Conservation (phyloP, 2,113 vertebrate species). For the Zosterops pallidus region DNA sequence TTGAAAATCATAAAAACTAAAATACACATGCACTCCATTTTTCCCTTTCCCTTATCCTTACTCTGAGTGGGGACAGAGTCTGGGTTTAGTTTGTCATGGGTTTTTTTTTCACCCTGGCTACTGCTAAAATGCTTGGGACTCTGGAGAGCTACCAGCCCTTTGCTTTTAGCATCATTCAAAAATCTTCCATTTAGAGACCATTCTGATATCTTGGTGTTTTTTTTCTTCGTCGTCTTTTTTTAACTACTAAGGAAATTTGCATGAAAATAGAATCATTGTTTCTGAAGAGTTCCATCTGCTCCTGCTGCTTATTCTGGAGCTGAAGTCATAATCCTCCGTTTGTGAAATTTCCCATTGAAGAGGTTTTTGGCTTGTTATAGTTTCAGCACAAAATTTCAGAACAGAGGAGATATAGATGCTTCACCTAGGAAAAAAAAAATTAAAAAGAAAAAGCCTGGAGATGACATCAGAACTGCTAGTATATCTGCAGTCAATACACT, state of each 20-base stretch:
- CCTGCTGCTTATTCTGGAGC: conserved; percentile 66
- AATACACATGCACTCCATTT: neutral
- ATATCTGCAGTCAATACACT: neutral
- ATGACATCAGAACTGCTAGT: neutral
- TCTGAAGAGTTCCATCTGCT: conserved; percentile 73
- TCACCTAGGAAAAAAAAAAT: neutral
- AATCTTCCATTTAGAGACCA: conserved; percentile 45
- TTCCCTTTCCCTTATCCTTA: neutral
- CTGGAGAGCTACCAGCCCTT: conserved; percentile 19
- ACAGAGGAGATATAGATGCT: neutral
- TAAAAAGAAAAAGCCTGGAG: neutral
- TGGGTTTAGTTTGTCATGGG: conserved; percentile 24
- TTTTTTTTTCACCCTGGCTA: neutral
- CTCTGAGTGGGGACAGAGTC: neutral
- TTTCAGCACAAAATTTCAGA: conserved; percentile 42
- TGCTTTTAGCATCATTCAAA: conserved; percentile 60
- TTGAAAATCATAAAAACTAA: conserved; percentile 11
- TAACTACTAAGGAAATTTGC: conserved; percentile 68
- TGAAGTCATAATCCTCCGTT: conserved; percentile 69
- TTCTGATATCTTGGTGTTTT: conserved; percentile 59
- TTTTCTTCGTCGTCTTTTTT: conserved; percentile 62
- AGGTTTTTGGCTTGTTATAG: conserved; percentile 40
- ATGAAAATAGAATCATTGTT: conserved; percentile 72
- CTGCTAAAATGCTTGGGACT: neutral
- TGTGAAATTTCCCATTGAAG: conserved; percentile 67